Conservation (phyloP, 2,113 vertebrate genomes). For the Orycteropus afer region DNA sequence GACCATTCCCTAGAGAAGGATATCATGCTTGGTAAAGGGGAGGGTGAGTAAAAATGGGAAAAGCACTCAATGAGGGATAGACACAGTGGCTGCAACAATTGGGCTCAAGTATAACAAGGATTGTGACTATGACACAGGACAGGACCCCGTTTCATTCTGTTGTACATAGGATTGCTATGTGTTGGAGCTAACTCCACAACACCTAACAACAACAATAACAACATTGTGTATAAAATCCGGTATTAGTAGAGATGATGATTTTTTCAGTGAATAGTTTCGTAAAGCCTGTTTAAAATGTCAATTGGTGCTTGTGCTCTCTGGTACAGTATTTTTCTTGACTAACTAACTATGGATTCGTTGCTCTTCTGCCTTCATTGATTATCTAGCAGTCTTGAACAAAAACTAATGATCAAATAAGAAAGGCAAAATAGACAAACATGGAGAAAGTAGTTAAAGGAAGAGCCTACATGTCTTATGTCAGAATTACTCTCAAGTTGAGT, state of each 20-base stretch:
- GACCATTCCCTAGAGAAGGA: too few relatives aligned
- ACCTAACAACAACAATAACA: too few relatives aligned
- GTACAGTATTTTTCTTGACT: slow-evolving; percentile 41
- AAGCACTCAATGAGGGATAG: too few relatives aligned
- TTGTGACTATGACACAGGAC: too few relatives aligned
- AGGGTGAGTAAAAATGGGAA: too few relatives aligned
- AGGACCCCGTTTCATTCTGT: too few relatives aligned
- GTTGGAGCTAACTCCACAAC: too few relatives aligned
- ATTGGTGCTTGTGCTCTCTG: background rate
- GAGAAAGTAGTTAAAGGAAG: slow-evolving; percentile 42
- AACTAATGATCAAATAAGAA: slow-evolving; percentile 59
- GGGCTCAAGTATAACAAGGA: too few relatives aligned
- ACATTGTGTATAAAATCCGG: background rate
- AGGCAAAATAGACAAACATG: slow-evolving; percentile 56
- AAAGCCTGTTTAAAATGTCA: background rate
- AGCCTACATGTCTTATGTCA: background rate
- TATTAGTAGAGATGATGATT: background rate
- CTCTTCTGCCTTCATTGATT: slow-evolving; percentile 55
- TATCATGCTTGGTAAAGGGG: too few relatives aligned
- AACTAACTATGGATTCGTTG: background rate
- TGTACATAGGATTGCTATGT: too few relatives aligned
- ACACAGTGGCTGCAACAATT: too few relatives aligned
- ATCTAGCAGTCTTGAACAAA: slow-evolving; percentile 46
- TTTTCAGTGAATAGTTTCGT: background rate
- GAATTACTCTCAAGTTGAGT: background rate